Percentiles rank a stretch among this genome's conserved stretches.
phyloP scores from a whole-genome alignment of 2,113 vertebrate species.

The Microtus montanus region DNA sequence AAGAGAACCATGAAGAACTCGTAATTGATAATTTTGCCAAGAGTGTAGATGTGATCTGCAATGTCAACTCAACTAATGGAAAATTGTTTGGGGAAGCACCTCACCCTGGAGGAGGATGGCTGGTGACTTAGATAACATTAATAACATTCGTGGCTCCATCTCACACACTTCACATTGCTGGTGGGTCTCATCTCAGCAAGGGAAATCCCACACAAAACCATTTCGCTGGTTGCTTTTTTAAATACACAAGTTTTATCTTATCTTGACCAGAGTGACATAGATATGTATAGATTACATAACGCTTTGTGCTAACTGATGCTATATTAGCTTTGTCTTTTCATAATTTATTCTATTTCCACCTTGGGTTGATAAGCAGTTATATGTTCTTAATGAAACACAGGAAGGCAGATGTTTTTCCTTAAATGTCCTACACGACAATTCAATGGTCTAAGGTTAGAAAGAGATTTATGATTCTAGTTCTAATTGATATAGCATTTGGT shows the following conservation, averaged over 20 bases:
- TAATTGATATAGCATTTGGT: neutral
- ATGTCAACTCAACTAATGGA: neutral
- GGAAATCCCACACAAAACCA: neutral
- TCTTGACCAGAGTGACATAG: neutral
- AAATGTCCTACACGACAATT: neutral
- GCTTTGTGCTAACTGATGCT: neutral
- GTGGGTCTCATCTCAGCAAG: neutral
- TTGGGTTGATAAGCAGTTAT: neutral
- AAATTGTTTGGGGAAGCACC: neutral
- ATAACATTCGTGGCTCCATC: neutral
- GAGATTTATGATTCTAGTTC: neutral
- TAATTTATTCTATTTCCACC: neutral
- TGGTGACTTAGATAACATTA: neutral
- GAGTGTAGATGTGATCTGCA: constrained; percentile 5
- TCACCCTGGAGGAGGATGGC: neutral
- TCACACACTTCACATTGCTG: neutral
- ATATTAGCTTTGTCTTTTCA: constrained; percentile 1
- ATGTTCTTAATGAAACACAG: neutral
- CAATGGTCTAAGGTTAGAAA: neutral
- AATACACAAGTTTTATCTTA: constrained; percentile 12
- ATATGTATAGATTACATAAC: neutral
- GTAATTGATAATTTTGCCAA: neutral
- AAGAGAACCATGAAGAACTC: neutral
- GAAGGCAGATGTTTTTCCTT: neutral
- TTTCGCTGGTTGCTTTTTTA: neutral